Conservation (phyloP, 2,113 vertebrate species). For the Acinonyx jubatus region DNA sequence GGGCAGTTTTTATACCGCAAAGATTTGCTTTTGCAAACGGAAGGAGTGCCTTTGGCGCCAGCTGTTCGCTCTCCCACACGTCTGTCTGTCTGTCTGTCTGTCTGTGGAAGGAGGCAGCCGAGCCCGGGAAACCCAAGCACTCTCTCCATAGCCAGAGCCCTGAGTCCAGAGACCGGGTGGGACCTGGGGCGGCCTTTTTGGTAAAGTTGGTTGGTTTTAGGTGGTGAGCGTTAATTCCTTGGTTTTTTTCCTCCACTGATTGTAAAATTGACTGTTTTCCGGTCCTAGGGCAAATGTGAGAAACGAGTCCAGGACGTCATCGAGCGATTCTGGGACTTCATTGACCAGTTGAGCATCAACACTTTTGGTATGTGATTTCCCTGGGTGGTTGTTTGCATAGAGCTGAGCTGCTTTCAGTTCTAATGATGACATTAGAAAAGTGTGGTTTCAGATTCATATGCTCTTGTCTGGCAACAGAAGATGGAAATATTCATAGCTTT, state of each 20-base stretch:
- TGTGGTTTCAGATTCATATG: not conserved
- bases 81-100: no score
- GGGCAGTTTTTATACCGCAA: not conserved
- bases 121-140: not conserved
- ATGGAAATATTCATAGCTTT: not conserved
- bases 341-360: slow-evolving; percentile 98
- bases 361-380: slow-evolving; percentile 91
- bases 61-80: no score
- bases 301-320: slow-evolving; percentile 98
- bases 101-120: not conserved
- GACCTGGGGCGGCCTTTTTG: not conserved
- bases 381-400: not conserved
- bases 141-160: not conserved
- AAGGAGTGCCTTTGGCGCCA: not conserved
- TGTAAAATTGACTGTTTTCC: not conserved
- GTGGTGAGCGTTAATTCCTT: not conserved
- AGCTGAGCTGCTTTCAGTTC: not conserved
- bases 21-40: not conserved
- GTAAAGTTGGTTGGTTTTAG: not conserved
- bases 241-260: not conserved
- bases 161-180: not conserved
- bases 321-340: slow-evolving; percentile 98
- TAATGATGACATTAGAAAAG: not conserved
- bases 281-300: slow-evolving; percentile 95
- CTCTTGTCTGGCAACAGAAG: not conserved